A percentile compares a stretch with the other conserved stretches of the same genome.
phyloP scores from a whole-genome alignment of 2,113 vertebrate genomes.

The Ciconia boyciana region DNA sequence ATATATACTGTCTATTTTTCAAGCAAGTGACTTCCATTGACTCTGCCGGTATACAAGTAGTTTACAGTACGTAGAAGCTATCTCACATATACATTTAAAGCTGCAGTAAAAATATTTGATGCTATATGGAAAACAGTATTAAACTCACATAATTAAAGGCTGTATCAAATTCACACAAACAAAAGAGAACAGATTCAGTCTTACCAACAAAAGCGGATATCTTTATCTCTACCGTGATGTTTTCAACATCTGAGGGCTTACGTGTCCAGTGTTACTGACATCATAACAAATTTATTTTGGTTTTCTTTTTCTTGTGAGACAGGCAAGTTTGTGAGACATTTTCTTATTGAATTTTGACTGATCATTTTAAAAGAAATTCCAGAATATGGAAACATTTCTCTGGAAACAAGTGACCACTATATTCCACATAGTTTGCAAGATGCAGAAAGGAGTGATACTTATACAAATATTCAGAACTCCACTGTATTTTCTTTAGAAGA shows the following conservation, averaged over 20 bases:
- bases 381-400: neutral
- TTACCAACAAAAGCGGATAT: neutral
- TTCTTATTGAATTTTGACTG: neutral
- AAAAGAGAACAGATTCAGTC: neutral
- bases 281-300: neutral
- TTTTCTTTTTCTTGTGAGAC: neutral
- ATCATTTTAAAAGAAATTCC: neutral
- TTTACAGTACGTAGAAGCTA: neutral
- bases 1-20: neutral
- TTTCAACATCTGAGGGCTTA: neutral
- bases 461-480: neutral
- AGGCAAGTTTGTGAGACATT: neutral
- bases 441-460: neutral
- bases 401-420: neutral
- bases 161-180: neutral
- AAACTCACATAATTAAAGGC: neutral
- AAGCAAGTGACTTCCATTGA: neutral
- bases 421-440: neutral
- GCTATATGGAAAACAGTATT: neutral
- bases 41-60: neutral
- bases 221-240: neutral
- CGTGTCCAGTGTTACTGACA: neutral
- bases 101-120: neutral
- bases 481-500: neutral
- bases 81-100: neutral